Evolutionary conservation across 1,140 invertebrate species (phyloP).

Genomic region (Ips typographus): DNA sequence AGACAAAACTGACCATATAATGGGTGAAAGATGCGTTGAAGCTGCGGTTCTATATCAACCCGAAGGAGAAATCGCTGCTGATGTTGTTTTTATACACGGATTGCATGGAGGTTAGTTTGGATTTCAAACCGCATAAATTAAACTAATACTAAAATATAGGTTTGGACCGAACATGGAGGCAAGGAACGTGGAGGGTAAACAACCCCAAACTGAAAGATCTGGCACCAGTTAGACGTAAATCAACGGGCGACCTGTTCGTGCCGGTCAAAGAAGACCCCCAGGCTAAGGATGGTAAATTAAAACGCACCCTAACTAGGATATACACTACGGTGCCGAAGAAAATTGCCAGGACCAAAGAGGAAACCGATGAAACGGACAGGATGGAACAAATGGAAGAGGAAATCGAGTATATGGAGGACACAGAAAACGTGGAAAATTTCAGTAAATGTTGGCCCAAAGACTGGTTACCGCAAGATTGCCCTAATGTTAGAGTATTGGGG

Average conservation of each 20-base stretch:
- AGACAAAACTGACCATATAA: not conserved
- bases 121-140: not conserved
- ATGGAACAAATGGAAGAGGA: slow-evolving; percentile 7
- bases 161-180: slow-evolving; percentile 59
- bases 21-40: slow-evolving; percentile 31
- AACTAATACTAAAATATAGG: slow-evolving; percentile 34
- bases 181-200: slow-evolving; percentile 55
- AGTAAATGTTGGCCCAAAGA: slow-evolving; percentile 70
- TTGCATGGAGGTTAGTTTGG: slow-evolving; percentile 54
- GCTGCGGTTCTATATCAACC: slow-evolving; percentile 34
- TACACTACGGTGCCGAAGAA: slow-evolving; percentile 38
- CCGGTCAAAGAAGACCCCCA: slow-evolving; percentile 27
- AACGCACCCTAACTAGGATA: slow-evolving; percentile 39
- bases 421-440: slow-evolving; percentile 43
- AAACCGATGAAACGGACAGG: slow-evolving; percentile 4
- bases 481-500: slow-evolving; percentile 65
- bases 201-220: slow-evolving; percentile 50
- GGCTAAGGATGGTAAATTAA: slow-evolving; percentile 28
- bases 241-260: slow-evolving; percentile 37
- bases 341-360: slow-evolving; percentile 31
- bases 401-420: slow-evolving; percentile 27
- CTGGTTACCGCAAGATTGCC: slow-evolving; percentile 68
- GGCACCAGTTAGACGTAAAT: slow-evolving; percentile 38
- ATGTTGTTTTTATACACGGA: slow-evolving; percentile 62
- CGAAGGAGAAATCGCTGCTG: slow-evolving; percentile 52